Conservation (phyloP, 2,113 vertebrate species). For the Felis chaus region DNA sequence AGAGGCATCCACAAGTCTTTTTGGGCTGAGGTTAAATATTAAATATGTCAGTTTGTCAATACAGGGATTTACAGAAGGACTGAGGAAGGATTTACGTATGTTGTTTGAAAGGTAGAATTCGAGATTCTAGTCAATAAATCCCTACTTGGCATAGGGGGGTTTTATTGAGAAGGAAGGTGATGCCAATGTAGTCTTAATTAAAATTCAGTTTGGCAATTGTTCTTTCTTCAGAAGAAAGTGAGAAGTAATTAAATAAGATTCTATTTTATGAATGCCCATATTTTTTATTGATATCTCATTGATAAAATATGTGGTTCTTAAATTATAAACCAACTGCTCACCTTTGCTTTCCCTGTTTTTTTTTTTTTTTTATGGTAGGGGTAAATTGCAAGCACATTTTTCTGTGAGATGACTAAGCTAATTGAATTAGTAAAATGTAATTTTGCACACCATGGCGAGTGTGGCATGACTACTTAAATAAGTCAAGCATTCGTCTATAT, state of each 20-base stretch:
- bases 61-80: conserved; percentile 71
- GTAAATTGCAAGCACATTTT: background rate
- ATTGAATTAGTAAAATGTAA: conserved; percentile 46
- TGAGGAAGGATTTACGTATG: conserved; percentile 66
- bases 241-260: conserved; percentile 50
- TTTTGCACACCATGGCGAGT: background rate
- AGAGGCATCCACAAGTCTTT: background rate
- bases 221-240: conserved; percentile 64
- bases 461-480: background rate
- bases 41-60: conserved; percentile 74
- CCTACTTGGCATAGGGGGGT: conserved; percentile 81
- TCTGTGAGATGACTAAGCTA: background rate
- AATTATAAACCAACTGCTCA: background rate
- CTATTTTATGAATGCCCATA: conserved; percentile 35
- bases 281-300: conserved; percentile 69
- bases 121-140: conserved; percentile 83
- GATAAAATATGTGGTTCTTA: background rate
- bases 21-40: conserved; percentile 72
- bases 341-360: background rate
- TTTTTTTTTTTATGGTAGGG: background rate
- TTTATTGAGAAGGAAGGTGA: conserved; percentile 82
- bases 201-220: conserved; percentile 81
- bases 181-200: conserved; percentile 80
- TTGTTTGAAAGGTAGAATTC: conserved; percentile 79
- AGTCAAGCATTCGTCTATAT: background rate